phyloP scores from a whole-genome alignment of 1,140 invertebrate genomes.

The Mizuhopecten yessoensis region DNA sequence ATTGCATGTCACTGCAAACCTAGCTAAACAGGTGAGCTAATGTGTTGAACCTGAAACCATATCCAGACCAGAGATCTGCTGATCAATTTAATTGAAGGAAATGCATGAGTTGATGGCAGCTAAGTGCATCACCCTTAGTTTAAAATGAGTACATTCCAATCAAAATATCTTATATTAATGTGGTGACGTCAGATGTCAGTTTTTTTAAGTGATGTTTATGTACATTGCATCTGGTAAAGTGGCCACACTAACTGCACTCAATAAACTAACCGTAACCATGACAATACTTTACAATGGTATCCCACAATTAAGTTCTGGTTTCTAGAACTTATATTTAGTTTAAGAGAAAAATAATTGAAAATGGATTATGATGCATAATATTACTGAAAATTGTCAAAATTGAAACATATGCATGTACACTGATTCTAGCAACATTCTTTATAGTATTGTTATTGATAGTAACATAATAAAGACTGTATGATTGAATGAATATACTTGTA shows the following conservation, averaged over 20 bases:
- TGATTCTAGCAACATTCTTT: too few relatives aligned
- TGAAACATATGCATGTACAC: too few relatives aligned
- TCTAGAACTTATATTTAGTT: too few relatives aligned
- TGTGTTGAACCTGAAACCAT: not conserved
- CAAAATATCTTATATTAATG: slow-evolving; percentile 18
- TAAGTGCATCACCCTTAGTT: not conserved
- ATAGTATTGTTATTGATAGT: too few relatives aligned
- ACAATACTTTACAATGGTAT: too few relatives aligned
- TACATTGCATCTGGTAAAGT: slow-evolving; percentile 33
- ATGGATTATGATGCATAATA: too few relatives aligned
- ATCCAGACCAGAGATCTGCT: not conserved
- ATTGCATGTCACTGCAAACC: not conserved
- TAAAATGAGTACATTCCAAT: not conserved
- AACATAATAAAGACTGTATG: too few relatives aligned
- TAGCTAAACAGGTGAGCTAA: not conserved
- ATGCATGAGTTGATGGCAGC: slow-evolving; percentile 1
- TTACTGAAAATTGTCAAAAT: too few relatives aligned
- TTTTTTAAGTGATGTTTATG: not conserved
- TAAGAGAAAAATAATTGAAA: too few relatives aligned
- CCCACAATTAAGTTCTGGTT: too few relatives aligned
- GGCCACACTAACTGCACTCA: not conserved
- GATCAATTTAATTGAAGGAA: not conserved
- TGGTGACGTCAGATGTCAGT: not conserved
- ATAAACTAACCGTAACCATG: not conserved
- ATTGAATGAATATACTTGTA: too few relatives aligned